phyloP scores from a whole-genome alignment of 2,113 vertebrate species.

The Thermophis baileyi region DNA sequence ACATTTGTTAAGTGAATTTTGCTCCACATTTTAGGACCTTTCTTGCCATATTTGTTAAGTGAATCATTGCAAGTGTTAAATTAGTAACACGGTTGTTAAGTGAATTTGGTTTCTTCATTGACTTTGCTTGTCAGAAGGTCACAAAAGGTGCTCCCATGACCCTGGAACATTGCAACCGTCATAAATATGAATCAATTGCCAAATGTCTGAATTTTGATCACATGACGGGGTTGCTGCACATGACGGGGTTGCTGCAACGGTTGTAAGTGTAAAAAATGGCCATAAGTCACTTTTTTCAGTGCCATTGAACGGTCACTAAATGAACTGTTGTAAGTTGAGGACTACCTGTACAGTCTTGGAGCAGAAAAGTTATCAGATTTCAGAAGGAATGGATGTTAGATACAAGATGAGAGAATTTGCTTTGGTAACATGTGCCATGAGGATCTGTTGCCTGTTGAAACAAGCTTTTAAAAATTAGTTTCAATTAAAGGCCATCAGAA shows the following conservation, averaged over 20 bases:
- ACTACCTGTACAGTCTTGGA: background rate
- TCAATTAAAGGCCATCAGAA: background rate
- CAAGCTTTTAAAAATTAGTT: background rate
- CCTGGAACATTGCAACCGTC: background rate
- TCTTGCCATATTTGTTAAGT: background rate
- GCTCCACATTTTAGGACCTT: background rate
- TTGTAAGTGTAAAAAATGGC: background rate
- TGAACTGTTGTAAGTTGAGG: background rate
- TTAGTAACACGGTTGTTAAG: background rate
- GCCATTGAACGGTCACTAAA: background rate
- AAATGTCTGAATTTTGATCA: background rate
- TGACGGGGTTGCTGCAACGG: background rate
- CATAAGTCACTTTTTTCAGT: background rate
- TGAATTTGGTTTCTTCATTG: background rate
- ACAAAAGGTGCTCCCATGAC: background rate
- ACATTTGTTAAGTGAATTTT: background rate
- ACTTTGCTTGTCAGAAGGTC: background rate
- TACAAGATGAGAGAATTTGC: no score
- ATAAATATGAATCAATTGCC: background rate
- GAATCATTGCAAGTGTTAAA: background rate
- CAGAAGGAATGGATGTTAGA: background rate
- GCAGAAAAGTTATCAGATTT: background rate
- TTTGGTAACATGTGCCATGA: background rate
- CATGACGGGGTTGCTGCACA: no score
- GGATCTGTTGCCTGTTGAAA: background rate